These are phyloP conservation scores for Agrochola macilenta DNA, from an alignment of 2,888 invertebrate species.

Conservation along the genomic window DNA sequence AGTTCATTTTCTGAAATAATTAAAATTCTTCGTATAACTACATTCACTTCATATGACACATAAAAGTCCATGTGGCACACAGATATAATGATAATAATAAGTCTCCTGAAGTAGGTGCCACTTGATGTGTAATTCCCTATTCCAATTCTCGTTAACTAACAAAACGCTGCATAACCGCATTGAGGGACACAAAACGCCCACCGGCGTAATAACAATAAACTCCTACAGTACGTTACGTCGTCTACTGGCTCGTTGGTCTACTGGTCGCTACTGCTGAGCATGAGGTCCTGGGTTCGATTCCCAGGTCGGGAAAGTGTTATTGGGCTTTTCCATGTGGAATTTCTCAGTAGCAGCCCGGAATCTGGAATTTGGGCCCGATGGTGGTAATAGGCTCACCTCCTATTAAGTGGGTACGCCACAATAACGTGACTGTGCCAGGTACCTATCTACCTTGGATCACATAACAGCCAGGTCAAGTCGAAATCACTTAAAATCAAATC, in stretches of 20 bases:
- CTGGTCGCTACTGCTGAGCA: too few relatives aligned
- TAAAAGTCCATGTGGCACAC: not conserved
- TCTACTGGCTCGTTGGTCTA: too few relatives aligned
- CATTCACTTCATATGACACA: too few relatives aligned
- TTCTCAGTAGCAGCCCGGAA: too few relatives aligned
- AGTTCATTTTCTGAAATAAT: not conserved
- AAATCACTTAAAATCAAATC: not conserved
- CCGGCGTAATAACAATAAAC: not conserved
- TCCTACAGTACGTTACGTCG: not conserved
- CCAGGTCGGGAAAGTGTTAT: too few relatives aligned
- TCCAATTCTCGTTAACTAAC: not conserved
- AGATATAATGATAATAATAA: not conserved
- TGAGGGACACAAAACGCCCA: not conserved
- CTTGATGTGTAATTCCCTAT: conserved; percentile 9
- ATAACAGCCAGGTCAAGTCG: not conserved
- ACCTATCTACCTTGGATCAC: not conserved
- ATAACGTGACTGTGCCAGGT: not conserved
- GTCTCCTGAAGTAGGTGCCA: not conserved
- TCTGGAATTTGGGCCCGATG: not conserved
- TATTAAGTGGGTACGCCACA: not conserved
- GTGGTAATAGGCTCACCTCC: not conserved
- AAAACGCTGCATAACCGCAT: not conserved
- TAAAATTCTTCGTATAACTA: not conserved
- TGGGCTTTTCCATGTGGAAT: too few relatives aligned
- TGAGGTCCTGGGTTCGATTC: too few relatives aligned